Conservation (phyloP, 2,888 invertebrate genomes). For the Mamestra brassicae region DNA sequence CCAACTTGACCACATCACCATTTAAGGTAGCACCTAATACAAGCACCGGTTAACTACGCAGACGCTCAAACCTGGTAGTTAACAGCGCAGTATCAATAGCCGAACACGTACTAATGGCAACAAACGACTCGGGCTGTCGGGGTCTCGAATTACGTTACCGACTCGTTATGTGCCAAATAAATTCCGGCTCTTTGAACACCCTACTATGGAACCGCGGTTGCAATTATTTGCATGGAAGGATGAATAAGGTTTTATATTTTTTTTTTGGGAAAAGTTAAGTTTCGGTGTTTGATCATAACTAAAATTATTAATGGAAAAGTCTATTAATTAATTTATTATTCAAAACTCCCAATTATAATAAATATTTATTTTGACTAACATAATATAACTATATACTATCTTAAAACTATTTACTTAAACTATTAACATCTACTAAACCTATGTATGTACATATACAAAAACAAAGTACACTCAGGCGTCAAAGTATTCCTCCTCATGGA, state of each 20-base stretch:
- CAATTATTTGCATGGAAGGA: slow-evolving; percentile 1
- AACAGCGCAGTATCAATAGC: slow-evolving; percentile 40
- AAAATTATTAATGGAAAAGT: too few species aligned
- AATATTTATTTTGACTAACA: too few species aligned
- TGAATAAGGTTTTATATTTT: neutral
- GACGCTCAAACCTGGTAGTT: slow-evolving; percentile 21
- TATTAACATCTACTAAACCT: too few species aligned
- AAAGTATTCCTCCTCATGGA: too few species aligned
- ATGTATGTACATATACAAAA: too few species aligned
- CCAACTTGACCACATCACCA: neutral
- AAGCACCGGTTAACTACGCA: neutral
- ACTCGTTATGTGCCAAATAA: slow-evolving; percentile 69
- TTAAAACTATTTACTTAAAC: too few species aligned
- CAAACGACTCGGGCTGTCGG: slow-evolving; percentile 54
- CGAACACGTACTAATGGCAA: slow-evolving; percentile 58
- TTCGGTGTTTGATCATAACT: too few species aligned
- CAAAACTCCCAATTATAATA: too few species aligned
- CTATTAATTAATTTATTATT: too few species aligned
- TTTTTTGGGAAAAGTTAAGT: too few species aligned
- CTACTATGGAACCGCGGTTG: slow-evolving; percentile 55
- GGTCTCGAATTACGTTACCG: slow-evolving; percentile 67
- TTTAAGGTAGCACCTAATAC: neutral
- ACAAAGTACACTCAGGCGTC: too few species aligned
- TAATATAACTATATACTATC: too few species aligned
- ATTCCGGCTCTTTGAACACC: slow-evolving; percentile 60